Percentiles rank a stretch among this genome's conserved stretches.
Evolutionary conservation across 2,113 vertebrate genomes (phyloP).

Genomic region (Plotosus lineatus): DNA sequence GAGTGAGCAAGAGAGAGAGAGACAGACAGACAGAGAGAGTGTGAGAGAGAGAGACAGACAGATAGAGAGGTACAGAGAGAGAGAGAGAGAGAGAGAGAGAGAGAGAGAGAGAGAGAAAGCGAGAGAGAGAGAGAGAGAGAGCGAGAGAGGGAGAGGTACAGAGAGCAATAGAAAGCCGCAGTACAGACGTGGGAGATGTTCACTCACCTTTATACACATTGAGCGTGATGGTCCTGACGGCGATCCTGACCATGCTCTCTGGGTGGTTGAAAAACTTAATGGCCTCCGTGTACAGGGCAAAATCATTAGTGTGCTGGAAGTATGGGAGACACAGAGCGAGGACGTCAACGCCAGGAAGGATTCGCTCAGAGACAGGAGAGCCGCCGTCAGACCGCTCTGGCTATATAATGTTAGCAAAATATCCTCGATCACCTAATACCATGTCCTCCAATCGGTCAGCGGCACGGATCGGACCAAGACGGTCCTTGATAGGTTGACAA

Average conservation of each 20-base stretch:
- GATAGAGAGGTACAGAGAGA: not conserved
- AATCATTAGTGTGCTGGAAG: constrained; percentile 98
- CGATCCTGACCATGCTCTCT: constrained; percentile 99
- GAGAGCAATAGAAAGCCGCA: constrained; percentile 18
- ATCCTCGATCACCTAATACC: not conserved
- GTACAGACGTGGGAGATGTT: constrained; percentile 25
- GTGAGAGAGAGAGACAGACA: too few relatives aligned
- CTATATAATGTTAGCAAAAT: not conserved
- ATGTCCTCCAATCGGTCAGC: not conserved
- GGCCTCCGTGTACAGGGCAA: constrained; percentile 98
- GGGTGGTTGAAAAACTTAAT: constrained; percentile 99
- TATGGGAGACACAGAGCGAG: constrained; percentile 68
- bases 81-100: not conserved
- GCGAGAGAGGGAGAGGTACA: constrained; percentile 3
- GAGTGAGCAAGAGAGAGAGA: not conserved
- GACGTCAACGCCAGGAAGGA: constrained; percentile 62
- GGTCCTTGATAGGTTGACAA: not conserved
- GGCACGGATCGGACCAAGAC: not conserved
- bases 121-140: not conserved
- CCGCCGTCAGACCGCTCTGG: not conserved
- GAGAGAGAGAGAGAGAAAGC: not conserved
- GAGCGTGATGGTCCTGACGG: constrained; percentile 96
- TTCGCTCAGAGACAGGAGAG: constrained; percentile 53
- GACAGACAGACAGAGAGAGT: not conserved
- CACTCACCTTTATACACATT: constrained; percentile 98